phyloP scores from a whole-genome alignment of 2,113 vertebrate genomes.

The Channa argus region DNA sequence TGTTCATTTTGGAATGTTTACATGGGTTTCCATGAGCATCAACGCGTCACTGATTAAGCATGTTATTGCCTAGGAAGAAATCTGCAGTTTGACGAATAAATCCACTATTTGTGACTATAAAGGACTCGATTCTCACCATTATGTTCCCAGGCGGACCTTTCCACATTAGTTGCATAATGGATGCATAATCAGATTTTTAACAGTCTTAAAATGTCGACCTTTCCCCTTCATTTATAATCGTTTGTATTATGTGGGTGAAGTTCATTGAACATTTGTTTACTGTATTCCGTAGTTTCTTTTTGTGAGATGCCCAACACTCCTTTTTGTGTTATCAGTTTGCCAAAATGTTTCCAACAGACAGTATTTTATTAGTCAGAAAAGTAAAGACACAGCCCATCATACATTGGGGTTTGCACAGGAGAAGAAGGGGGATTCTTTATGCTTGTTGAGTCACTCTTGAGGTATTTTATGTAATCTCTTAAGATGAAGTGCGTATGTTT shows the following conservation, averaged over 20 bases:
- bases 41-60: slow-evolving; percentile 21
- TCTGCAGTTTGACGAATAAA: slow-evolving; percentile 62
- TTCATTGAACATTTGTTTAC: slow-evolving; percentile 23
- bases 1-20: slow-evolving; percentile 6
- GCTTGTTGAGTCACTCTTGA: no score
- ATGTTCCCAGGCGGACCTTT: slow-evolving; percentile 63
- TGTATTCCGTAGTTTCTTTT: slow-evolving; percentile 11
- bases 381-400: no score
- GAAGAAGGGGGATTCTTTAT: no score
- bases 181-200: slow-evolving; percentile 67
- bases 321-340: not conserved
- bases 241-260: slow-evolving; percentile 48
- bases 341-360: not conserved
- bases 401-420: no score
- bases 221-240: slow-evolving; percentile 45
- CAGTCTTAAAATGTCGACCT: slow-evolving; percentile 58
- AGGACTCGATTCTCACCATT: slow-evolving; percentile 45
- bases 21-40: slow-evolving; percentile 22
- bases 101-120: slow-evolving; percentile 64
- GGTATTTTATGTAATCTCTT: no score
- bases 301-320: not conserved
- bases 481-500: no score
- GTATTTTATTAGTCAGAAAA: no score
- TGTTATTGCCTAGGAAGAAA: slow-evolving; percentile 52
- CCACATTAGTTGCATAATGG: slow-evolving; percentile 72